Evolutionary conservation across 2,113 vertebrate genomes (phyloP), one percentile per base, ranked within the genome.

Genomic region (Bungarus multicinctus): DNA sequence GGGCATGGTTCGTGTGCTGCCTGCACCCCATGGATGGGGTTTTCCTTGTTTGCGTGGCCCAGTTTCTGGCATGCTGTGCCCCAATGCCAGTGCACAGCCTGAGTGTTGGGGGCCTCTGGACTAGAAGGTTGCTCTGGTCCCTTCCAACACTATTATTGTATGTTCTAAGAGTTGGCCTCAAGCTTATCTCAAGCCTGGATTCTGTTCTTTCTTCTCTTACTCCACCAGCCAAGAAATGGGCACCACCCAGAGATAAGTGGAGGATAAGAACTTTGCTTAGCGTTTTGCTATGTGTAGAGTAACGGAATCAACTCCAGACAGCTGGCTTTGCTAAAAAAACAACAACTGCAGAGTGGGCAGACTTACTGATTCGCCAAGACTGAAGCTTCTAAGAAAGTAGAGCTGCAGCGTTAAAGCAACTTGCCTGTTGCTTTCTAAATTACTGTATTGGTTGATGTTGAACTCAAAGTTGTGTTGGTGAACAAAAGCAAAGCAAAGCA

Each of bases 401-500:
- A 34, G 64, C 14, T 16, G 14, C 14, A 5, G 30, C 30, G 14
- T 69, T 69, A 64, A 64, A 64, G 58, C 58, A 30, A 25, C 58
- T 30, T 64, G 10, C 58, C 58, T 64, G 27, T 64, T n/a, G 10
- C 60, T 64, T 64, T 64, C 11, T 64, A n/a, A 64, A 57, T 12
- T 4, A 12, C 4, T 64, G 60, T 10, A 14, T 30, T 64, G 57
- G 22, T 3, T 1, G 10, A 10, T 60, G 3, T 11, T 60, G 45
- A 30, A 4, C 25, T 11, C 10, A n/a, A 64, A 12, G 11, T 64
- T 25, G 10, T 30, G 27, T n/a, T 4, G 60, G 10, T 30, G 30
- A 25, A 27, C 9, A 4, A 11, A 5, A 3, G 2, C 0, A 10
- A 64, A 30, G 27, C 0, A 64, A 64, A 69, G 64, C 4, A 14